Percentiles rank a stretch among this genome's conserved stretches.
Evolutionary conservation across 2,888 invertebrate genomes (phyloP).

Genomic region (Cantharis rustica): DNA sequence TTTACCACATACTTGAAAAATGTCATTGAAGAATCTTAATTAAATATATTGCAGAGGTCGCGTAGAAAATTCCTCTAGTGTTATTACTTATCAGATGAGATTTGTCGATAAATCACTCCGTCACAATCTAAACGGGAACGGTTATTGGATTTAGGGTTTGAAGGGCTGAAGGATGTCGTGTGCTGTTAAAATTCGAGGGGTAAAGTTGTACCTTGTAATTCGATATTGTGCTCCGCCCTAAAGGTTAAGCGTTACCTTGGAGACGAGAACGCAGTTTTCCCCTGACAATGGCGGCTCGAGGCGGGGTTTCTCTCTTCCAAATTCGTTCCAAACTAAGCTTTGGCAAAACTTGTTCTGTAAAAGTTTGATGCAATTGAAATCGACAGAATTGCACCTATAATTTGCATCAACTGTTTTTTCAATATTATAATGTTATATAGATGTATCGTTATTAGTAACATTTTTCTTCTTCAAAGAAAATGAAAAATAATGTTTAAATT

Average conservation of each 20-base stretch:
- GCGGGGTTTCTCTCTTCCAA: constrained; percentile 31
- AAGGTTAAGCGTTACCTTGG: constrained; percentile 50
- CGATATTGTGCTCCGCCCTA: constrained; percentile 48
- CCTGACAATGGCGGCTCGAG: constrained; percentile 49
- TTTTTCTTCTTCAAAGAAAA: too few relatives aligned
- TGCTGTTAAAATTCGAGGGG: constrained; percentile 20
- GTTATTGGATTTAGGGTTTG: constrained; percentile 53
- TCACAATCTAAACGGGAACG: constrained; percentile 53
- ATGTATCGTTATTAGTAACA: too few relatives aligned
- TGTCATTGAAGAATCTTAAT: constrained; percentile 18
- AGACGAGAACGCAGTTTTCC: constrained; percentile 32
- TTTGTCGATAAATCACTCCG: constrained; percentile 53
- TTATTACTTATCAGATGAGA: constrained; percentile 51
- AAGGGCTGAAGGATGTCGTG: constrained; percentile 31
- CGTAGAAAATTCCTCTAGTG: constrained; percentile 38
- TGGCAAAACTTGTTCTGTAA: constrained; percentile 29
- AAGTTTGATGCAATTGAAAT: constrained; percentile 24
- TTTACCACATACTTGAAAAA: constrained; percentile 9
- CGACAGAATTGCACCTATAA: background rate
- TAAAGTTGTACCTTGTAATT: constrained; percentile 38
- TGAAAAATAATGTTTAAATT: background rate
- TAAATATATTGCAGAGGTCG: constrained; percentile 29
- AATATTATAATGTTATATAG: too few relatives aligned
- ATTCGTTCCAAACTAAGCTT: constrained; percentile 31
- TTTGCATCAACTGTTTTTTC: background rate